These are phyloP conservation scores for Hypotaenidia okinawae DNA, from an alignment of 2,797 vertebrate species.

Conservation along the genomic window DNA sequence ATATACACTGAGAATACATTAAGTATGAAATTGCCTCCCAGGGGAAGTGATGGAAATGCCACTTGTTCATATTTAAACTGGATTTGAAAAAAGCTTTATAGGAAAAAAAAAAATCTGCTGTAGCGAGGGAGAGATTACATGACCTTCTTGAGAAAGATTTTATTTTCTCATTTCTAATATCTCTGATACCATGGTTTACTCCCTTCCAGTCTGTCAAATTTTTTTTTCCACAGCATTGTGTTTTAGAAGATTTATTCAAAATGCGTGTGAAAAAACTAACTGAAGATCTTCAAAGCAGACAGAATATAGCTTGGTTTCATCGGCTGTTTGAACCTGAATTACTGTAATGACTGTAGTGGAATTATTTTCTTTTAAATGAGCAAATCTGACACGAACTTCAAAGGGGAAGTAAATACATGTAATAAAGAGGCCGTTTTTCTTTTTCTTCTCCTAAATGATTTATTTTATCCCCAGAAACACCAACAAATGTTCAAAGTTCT, in stretches of 20 bases:
- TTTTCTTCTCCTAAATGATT: slow-evolving; percentile 65
- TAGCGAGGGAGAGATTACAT: background rate
- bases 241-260: slow-evolving; percentile 69
- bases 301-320: slow-evolving; percentile 61
- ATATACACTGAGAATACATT: slow-evolving; percentile 58
- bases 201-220: slow-evolving; percentile 11
- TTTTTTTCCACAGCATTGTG: slow-evolving; percentile 11
- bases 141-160: slow-evolving; percentile 50
- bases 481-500: slow-evolving; percentile 66
- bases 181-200: slow-evolving; percentile 22
- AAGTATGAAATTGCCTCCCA: slow-evolving; percentile 59
- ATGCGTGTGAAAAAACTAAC: slow-evolving; percentile 42
- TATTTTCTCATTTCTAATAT: slow-evolving; percentile 37
- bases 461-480: slow-evolving; percentile 64
- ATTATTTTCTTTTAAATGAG: slow-evolving; percentile 73
- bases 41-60: slow-evolving; percentile 49
- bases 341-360: slow-evolving; percentile 70
- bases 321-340: slow-evolving; percentile 67
- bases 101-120: background rate
- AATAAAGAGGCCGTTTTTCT: slow-evolving; percentile 43
- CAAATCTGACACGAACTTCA: slow-evolving; percentile 70
- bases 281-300: slow-evolving; percentile 67
- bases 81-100: slow-evolving; percentile 28
- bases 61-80: slow-evolving; percentile 60
- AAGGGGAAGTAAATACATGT: slow-evolving; percentile 72